phyloP scores from a whole-genome alignment of 37 sponge, comb jelly and placozoan species.

The Tethya wilhelma region DNA sequence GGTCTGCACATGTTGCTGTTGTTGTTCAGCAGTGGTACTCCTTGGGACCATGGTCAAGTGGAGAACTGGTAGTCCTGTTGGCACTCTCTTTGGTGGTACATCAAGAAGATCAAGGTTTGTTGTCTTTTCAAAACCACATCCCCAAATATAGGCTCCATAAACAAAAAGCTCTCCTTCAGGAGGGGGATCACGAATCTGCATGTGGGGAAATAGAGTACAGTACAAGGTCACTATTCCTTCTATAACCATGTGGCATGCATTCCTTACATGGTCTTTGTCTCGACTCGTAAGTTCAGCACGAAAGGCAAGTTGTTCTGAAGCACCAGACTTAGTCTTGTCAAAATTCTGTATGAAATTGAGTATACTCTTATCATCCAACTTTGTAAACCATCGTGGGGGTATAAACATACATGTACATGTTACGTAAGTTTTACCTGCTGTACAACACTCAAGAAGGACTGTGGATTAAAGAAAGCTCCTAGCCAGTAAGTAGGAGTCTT shows the following conservation, averaged over 20 bases:
- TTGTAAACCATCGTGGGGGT: not conserved
- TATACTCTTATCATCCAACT: not conserved
- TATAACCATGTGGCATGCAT: not conserved
- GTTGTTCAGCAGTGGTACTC: not conserved
- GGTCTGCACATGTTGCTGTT: not conserved
- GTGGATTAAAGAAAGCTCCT: conserved; percentile 79
- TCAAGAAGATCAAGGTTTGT: conserved; percentile 69
- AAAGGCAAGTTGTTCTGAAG: conserved; percentile 52
- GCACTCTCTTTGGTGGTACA: conserved; percentile 57
- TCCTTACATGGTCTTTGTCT: conserved; percentile 87
- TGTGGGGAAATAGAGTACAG: not conserved
- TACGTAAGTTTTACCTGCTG: conserved; percentile 47
- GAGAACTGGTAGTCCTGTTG: conserved; percentile 66
- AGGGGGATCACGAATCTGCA: conserved; percentile 90
- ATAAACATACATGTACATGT: too few species aligned
- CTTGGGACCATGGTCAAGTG: conserved; percentile 49
- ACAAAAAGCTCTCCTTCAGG: conserved; percentile 81
- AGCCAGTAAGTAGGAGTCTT: conserved; percentile 77
- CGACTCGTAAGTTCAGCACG: conserved; percentile 73
- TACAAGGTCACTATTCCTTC: not conserved
- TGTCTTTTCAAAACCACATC: conserved; percentile 68
- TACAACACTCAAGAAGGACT: conserved; percentile 59
- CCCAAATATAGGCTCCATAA: conserved; percentile 83
- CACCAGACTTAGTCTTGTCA: conserved; percentile 11
- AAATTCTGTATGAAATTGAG: conserved; percentile 9